Evolutionary conservation across 1,140 invertebrate genomes (phyloP), one percentile per base, ranked within the genome.

Genomic region (Drosophila teissieri): DNA sequence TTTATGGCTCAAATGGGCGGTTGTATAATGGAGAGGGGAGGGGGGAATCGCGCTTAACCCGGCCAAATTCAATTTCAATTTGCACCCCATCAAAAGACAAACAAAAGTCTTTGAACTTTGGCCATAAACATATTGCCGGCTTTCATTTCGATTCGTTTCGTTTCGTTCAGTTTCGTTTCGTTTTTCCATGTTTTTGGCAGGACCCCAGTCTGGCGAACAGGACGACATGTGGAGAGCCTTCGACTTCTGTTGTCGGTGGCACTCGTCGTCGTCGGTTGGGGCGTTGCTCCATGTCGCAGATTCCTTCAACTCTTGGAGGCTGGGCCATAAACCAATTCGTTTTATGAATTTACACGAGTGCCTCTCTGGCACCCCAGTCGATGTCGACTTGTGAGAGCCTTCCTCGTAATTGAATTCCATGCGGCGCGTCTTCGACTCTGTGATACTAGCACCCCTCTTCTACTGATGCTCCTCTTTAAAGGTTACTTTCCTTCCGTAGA

Each of bases 101-200:
- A 89, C 84, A 83, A 83, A 77, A 88, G 84, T 89, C 83, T 88
- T 88, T 88, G 84, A 88, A 88, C 84, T 88, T 67, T 89, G 67
- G 63, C 72, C 80, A 89, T 88, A 83, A 88, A 80, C 83, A 89
- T 89, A 89, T 83, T 73, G 56, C 56, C 15, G 37, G 22, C 5
- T 6, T 31, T n/a, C 22, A 3, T 27, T 53, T 8, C 31, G 31
- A 8, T 31, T 8, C 31, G 31, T 10, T 31, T 31, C 7, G 7
- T 8, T 10, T 8, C 8, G 31, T 7, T 31, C 1, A 0, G 27
- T 8, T 10, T 31, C 31, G 31, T 10, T 31, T 46, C 31, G 22
- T 42, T 73, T 48, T 74, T 27, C 36, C 53, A 54, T 65, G 39
- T 74, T 73, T 51, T 76, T 76, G 72, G 73, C 73, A 75, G 72